Evolutionary conservation across 2,113 vertebrate genomes (phyloP).

Genomic region (Epinephelus fuscoguttatus): DNA sequence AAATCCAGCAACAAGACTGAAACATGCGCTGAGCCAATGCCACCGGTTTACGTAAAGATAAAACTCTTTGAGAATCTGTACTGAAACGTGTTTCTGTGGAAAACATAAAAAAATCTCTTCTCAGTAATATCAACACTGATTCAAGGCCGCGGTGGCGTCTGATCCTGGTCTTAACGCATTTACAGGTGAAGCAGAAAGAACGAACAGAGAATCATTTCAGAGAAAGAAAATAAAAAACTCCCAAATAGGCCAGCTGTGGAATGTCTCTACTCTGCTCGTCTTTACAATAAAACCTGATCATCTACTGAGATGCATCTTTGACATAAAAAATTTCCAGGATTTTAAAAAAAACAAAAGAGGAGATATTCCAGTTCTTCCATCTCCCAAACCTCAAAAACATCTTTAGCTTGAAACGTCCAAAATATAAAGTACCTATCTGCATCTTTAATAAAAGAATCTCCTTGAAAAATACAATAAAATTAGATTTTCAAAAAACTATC

Average conservation of each 20-base stretch:
- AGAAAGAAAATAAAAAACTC: conserved; percentile 22
- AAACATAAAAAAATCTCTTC: conserved; percentile 13
- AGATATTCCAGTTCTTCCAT: conserved; percentile 62
- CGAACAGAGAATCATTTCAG: background rate
- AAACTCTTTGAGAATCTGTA: conserved; percentile 33
- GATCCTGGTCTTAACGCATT: conserved; percentile 22
- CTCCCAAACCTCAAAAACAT: conserved; percentile 45
- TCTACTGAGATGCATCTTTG: conserved; percentile 60
- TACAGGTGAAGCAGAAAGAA: conserved; percentile 23
- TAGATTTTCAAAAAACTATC: conserved; percentile 80
- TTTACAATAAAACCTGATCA: conserved; percentile 31
- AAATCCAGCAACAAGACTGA: conserved; percentile 39
- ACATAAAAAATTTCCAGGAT: conserved; percentile 35
- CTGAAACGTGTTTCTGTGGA: conserved; percentile 12
- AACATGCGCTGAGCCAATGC: conserved; percentile 25
- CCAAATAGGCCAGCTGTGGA: conserved; percentile 48
- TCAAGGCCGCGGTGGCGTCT: conserved; percentile 30
- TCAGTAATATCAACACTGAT: conserved; percentile 15
- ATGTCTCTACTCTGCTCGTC: conserved; percentile 50
- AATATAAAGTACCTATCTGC: conserved; percentile 83
- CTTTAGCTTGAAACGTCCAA: conserved; percentile 47
- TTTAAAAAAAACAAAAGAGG: background rate
- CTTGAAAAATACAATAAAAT: conserved; percentile 86
- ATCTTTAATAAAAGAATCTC: conserved; percentile 81
- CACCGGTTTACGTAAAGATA: conserved; percentile 17